Evolutionary conservation across 2,888 invertebrate genomes (phyloP), one percentile per base, ranked within the genome.

Genomic region (Aplocera efformata): DNA sequence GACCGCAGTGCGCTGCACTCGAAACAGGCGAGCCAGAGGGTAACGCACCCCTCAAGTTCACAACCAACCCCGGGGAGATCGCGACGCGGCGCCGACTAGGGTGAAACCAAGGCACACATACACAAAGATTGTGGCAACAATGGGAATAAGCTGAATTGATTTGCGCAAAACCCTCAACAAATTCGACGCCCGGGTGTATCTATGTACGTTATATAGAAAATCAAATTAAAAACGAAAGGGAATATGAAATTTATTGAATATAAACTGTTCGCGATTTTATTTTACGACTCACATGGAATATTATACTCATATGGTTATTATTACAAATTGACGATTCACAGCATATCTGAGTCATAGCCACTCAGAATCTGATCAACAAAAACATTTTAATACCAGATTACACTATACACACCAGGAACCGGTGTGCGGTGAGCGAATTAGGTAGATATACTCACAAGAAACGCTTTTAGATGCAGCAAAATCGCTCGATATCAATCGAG

Each of bases 11-110:
- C 49, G 56, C 55, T 55, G 60, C 59, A 58, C 53, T 59, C 55
- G 48, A 53, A 42, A 53, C 48, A 50, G 28, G 40, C 23, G 27
- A 46, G 44, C 54, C 50, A 39, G 73, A 78, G 86, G 86, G 84
- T 86, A 82, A 75, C 75, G 79, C 83, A 82, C 85, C 86, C 86
- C 73, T 79, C 83, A 80, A 83, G 81, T 79, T 82, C 79, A 80
- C 73, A 79, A 76, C 64, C 72, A 72, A 64, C 67, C 71, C 71
- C 65, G 67, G 78, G 78, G 76, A 74, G 63, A 71, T 61, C 62
- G 60, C 63, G 67, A 63, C 63, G 63, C 58, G 58, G 57, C 65
- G 55, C 51, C 57, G 60, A 47, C 53, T 45, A 28, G 50, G 59
- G 64, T 63, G 63, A 49, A 56, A 55, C 48, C 50, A 61, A 60